Base-by-base conservation (phyloP, 2,888 invertebrate species). In the Creontiades dilutus region DNA sequence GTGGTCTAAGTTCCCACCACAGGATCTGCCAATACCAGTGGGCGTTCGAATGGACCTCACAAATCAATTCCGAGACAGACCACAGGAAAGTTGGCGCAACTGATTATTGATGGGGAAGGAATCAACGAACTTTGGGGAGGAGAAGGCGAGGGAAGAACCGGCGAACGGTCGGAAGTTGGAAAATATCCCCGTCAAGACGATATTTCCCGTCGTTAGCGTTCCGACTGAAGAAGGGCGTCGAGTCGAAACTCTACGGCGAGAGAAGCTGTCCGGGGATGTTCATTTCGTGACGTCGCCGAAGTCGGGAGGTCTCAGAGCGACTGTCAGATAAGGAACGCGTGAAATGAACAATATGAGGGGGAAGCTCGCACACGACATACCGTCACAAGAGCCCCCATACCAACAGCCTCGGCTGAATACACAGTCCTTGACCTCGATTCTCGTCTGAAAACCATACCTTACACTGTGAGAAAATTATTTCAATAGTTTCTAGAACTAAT, bases 241-340 rank as follows among this genome's bases (percentile, higher is more conserved):
- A 16, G 1, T n/a, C n/a, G 16, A n/a, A 57, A 57, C 37, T 37
- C 37, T n/a, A 55, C 13, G 55, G 7, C n/a, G n/a, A 37, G 19
- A 11, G 57, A 57, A 57, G 57, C 57, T 61, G n/a, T 9, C 19
- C 19, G 9, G 61, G 16, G 61, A 61, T 61, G 61, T 61, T 61
- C 61, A 16, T 61, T 52, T 81, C 9, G 81, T 81, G 81, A 81
- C 82, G 82, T 52, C 82, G 52, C 23, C 14, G n/a, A n/a, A n/a
- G n/a, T n/a, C n/a, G 47, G 19, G 55, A 55, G 23, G 16, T n/a
- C 19, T n/a, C 5, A 78, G 48, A 52, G 88, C 16, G 46, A 55
- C 76, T 55, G 88, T 78, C 88, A 76, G 88, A 88, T 88, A 88
- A 78, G 88, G 88, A 88, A 88, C 78, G 88, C 52, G 78, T 88